These are phyloP conservation scores for Pseudococcus viburni DNA, from an alignment of 2,888 invertebrate genomes.

Conservation along the genomic window DNA sequence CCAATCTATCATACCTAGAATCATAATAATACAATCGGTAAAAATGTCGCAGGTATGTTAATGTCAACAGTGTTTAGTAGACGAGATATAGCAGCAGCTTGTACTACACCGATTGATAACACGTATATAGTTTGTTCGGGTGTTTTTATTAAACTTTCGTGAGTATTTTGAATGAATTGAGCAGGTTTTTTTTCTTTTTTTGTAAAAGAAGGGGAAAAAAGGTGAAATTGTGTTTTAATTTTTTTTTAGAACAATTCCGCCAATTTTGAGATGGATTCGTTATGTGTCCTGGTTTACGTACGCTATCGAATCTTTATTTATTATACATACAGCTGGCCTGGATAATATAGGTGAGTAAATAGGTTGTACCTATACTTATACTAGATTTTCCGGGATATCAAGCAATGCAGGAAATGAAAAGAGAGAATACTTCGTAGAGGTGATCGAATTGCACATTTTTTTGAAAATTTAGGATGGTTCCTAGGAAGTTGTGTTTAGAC, in stretches of 20 bases:
- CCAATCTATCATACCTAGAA: neutral
- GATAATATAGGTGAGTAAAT: slow-evolving; percentile 41
- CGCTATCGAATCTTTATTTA: slow-evolving; percentile 49
- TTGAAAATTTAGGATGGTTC: too few relatives aligned
- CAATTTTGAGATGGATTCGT: slow-evolving; percentile 58
- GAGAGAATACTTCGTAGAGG: too few relatives aligned
- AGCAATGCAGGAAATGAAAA: too few relatives aligned
- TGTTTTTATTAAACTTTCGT: slow-evolving; percentile 63
- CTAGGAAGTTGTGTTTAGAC: too few relatives aligned
- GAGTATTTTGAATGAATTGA: slow-evolving; percentile 32
- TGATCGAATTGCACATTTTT: too few relatives aligned
- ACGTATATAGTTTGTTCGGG: slow-evolving; percentile 55
- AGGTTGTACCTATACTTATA: too few relatives aligned
- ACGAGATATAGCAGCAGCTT: slow-evolving; percentile 11
- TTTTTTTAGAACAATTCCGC: slow-evolving; percentile 43
- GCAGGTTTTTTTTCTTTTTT: neutral
- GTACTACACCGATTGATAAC: slow-evolving; percentile 48
- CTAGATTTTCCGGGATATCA: too few relatives aligned
- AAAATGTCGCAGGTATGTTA: neutral
- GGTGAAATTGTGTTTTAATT: neutral
- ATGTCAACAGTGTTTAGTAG: slow-evolving; percentile 48
- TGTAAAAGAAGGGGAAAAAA: neutral
- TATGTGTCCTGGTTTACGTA: slow-evolving; percentile 59
- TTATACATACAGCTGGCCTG: neutral
- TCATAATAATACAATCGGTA: neutral